phyloP scores from a whole-genome alignment of 2,888 invertebrate genomes.

The Caenorhabditis sulstoni region DNA sequence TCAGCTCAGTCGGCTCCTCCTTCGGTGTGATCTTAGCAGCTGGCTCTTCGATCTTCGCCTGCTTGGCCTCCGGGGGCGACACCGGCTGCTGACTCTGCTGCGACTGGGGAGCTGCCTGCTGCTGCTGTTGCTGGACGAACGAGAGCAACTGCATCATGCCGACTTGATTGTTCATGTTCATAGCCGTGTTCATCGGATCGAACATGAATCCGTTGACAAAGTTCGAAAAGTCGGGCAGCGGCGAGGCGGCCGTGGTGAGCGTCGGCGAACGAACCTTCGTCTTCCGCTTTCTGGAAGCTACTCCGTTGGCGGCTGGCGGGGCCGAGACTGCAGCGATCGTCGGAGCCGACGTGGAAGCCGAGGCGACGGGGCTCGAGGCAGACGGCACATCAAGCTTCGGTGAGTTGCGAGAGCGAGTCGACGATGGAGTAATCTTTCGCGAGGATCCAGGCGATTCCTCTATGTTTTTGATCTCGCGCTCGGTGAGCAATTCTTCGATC shows the following conservation, averaged over 20 bases:
- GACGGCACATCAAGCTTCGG: constrained; percentile 3
- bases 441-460: constrained; percentile 23
- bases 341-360: not conserved
- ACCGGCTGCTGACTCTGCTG: constrained; percentile 1
- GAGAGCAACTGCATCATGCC: constrained; percentile 54
- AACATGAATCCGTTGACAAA: constrained; percentile 51
- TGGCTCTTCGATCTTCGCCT: constrained; percentile 27
- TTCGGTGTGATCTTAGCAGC: not conserved
- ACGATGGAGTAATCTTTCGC: constrained; percentile 24
- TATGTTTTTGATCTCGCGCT: not conserved
- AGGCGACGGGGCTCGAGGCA: not conserved
- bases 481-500: constrained; percentile 23
- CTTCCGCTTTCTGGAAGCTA: constrained; percentile 23
- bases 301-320: constrained; percentile 1
- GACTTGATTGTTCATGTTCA: constrained; percentile 10
- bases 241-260: constrained; percentile 31
- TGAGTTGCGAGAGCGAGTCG: constrained; percentile 10
- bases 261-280: constrained; percentile 37
- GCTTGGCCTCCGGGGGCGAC: constrained; percentile 23
- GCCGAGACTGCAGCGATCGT: not conserved
- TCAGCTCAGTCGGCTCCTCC: not conserved
- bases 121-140: constrained; percentile 47
- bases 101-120: constrained; percentile 4
- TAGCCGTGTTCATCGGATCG: constrained; percentile 25
- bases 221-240: constrained; percentile 42